Percentiles rank a stretch among this genome's conserved stretches.
Evolutionary conservation across 2,797 vertebrate species (phyloP).

Genomic region (Muscicapa comitata): DNA sequence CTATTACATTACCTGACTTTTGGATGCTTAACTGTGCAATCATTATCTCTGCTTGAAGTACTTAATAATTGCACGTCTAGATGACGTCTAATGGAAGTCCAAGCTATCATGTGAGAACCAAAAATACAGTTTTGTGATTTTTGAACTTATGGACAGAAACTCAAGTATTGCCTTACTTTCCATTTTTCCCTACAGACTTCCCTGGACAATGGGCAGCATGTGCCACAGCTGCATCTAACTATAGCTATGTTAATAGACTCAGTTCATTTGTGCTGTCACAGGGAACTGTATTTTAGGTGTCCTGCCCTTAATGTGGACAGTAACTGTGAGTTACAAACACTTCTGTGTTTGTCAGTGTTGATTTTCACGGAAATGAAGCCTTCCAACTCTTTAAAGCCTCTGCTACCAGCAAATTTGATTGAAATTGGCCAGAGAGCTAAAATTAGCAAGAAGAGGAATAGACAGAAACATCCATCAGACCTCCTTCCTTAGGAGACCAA

Average conservation of each 20-base stretch:
- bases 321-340: neutral
- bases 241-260: accelerated
- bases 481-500: neutral
- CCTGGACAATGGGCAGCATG: accelerated
- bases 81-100: neutral
- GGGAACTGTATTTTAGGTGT: neutral
- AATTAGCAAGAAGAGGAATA: neutral
- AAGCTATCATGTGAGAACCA: neutral
- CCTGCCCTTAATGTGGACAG: accelerated
- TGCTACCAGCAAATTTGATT: accelerated
- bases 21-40: neutral
- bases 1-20: neutral
- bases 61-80: neutral
- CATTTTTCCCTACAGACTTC: neutral
- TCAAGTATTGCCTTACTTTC: neutral
- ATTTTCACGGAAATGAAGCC: neutral
- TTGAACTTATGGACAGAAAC: neutral
- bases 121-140: neutral
- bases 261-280: neutral
- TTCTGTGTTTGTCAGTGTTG: neutral
- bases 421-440: neutral
- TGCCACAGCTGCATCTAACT: neutral
- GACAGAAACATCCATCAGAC: neutral
- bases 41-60: neutral
- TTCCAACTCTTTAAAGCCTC: neutral